Percentiles rank a stretch among this genome's conserved stretches.
phyloP scores from a whole-genome alignment of 2,113 vertebrate genomes.

The Dissostichus mawsoni region DNA sequence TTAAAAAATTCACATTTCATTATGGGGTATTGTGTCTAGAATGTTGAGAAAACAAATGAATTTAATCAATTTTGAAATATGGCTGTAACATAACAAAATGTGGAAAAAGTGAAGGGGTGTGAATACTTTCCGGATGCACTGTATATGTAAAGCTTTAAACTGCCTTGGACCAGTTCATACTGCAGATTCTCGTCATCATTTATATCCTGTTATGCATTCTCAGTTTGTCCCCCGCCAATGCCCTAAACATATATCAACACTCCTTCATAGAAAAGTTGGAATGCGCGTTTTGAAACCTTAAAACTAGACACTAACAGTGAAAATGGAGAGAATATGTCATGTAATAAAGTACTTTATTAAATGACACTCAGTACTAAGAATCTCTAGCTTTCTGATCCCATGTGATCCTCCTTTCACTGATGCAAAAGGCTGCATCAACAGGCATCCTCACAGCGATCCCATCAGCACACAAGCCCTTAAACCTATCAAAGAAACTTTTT shows the following conservation, averaged over 20 bases:
- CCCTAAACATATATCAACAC: background rate
- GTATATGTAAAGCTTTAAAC: background rate
- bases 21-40: too few relatives aligned
- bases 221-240: background rate
- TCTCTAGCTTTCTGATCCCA: background rate
- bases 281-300: too few relatives aligned
- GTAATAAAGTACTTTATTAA: background rate
- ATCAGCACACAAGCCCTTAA: slow-evolving; percentile 25
- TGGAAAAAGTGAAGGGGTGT: too few relatives aligned
- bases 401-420: background rate
- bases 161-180: slow-evolving; percentile 2
- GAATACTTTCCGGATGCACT: too few relatives aligned
- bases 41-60: too few relatives aligned
- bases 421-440: background rate
- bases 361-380: background rate
- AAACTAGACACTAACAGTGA: background rate
- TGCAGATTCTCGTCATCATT: background rate
- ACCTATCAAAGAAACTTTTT: slow-evolving; percentile 9
- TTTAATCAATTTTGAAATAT: too few relatives aligned
- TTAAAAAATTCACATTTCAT: too few relatives aligned
- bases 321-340: background rate
- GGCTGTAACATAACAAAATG: too few relatives aligned
- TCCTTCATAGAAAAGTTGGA: background rate
- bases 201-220: background rate
- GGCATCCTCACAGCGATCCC: slow-evolving; percentile 15